Conservation (phyloP, 2,888 invertebrate genomes). For the Timema podura region DNA sequence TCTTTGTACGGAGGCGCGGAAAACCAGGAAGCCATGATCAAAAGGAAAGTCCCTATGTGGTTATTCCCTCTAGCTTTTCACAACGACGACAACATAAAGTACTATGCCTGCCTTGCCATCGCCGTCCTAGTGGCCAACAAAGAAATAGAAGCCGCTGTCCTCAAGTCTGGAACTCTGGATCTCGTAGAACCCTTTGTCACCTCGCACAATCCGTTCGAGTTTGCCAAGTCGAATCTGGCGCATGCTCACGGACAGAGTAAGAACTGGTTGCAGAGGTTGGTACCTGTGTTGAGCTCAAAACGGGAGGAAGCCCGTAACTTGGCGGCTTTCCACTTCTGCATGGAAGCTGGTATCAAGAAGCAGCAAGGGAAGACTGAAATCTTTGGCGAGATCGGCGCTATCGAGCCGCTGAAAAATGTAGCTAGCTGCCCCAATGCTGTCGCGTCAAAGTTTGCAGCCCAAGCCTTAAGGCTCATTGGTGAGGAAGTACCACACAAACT, state of each 20-base stretch:
- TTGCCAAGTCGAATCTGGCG: conserved; percentile 85
- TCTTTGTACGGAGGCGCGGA: conserved; percentile 95
- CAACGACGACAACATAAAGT: conserved; percentile 94
- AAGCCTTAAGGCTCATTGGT: conserved; percentile 86
- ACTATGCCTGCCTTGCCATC: conserved; percentile 97
- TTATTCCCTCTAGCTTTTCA: conserved; percentile 96
- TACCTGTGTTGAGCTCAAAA: conserved; percentile 91
- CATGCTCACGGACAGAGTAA: conserved; percentile 96
- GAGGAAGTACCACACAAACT: conserved; percentile 97
- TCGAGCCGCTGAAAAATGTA: conserved; percentile 91
- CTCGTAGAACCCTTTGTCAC: conserved; percentile 96
- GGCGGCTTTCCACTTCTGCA: conserved; percentile 97
- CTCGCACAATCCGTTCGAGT: conserved; percentile 90
- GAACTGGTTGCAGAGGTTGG: conserved; percentile 87
- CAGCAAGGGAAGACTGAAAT: conserved; percentile 87
- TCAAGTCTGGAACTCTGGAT: conserved; percentile 93
- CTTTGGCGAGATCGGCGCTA: conserved; percentile 90
- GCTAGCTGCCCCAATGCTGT: conserved; percentile 98
- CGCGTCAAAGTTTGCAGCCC: conserved; percentile 94
- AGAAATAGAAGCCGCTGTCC: conserved; percentile 94
- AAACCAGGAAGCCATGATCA: conserved; percentile 96
- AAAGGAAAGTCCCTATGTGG: conserved; percentile 93
- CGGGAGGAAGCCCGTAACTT: conserved; percentile 93
- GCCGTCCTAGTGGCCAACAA: conserved; percentile 95
- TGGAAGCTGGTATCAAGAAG: conserved; percentile 98